Conservation (phyloP, 2,888 invertebrate species). For the Leucophora obtusa region DNA sequence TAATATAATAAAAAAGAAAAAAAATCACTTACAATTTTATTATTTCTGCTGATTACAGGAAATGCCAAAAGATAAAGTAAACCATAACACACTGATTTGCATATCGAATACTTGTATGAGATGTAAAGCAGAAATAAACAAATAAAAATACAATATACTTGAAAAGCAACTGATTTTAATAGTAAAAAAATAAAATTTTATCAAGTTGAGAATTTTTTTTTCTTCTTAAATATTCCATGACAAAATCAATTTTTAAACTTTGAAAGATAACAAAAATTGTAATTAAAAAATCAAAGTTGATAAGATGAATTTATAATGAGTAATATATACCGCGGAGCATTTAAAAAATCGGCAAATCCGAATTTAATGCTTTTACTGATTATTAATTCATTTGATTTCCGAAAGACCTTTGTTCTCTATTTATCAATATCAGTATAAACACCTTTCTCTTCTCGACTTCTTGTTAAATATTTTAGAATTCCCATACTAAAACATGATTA, state of each 20-base stretch:
- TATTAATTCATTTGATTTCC: too few relatives aligned
- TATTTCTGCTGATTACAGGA: constrained; percentile 57
- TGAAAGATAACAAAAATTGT: neutral
- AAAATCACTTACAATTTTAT: constrained; percentile 33
- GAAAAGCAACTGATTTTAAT: constrained; percentile 9
- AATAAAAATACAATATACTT: constrained; percentile 24
- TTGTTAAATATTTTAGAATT: too few relatives aligned
- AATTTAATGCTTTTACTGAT: too few relatives aligned
- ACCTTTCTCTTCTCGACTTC: too few relatives aligned
- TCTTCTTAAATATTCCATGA: neutral
- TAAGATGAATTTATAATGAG: too few relatives aligned
- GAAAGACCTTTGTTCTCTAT: too few relatives aligned
- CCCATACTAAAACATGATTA: too few relatives aligned
- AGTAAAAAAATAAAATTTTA: neutral
- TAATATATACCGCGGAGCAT: too few relatives aligned
- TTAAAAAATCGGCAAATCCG: too few relatives aligned
- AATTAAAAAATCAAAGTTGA: too few relatives aligned
- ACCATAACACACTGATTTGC: constrained; percentile 48
- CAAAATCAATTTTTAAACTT: neutral
- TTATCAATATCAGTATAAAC: too few relatives aligned
- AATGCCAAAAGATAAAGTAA: constrained; percentile 59
- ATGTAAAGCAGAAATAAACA: constrained; percentile 54
- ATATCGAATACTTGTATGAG: constrained; percentile 53
- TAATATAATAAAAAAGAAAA: constrained; percentile 3
- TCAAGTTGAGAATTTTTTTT: neutral